Evolutionary conservation across 2,113 vertebrate species (phyloP), one percentile per base, ranked within the genome.

Genomic region (Oreochromis spilurus): DNA sequence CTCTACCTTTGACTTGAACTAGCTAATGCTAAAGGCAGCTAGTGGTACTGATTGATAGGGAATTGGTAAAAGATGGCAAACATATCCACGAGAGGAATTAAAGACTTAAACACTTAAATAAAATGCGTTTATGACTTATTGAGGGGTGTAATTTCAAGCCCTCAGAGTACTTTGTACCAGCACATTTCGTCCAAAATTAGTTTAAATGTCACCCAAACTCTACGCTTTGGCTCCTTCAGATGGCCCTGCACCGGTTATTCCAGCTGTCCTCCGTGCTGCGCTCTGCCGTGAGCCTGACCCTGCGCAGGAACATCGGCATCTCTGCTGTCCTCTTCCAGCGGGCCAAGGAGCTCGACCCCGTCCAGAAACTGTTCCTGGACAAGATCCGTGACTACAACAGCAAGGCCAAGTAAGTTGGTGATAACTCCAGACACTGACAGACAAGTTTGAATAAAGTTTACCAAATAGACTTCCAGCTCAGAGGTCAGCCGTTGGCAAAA

Each of bases 291-390:
- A 93, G 95, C 1, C 1, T 96, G 58, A 96, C 97, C 2, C 57
- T 98, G 78, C 96, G 93, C 84, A 97, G 99, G 90, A 99, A 99
- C 93, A 91, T 99, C 3, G 98, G 98, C n/a, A 77, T 98, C 16
- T 98, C 98, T 1, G 98, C 98, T 0, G 62, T 99, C 5, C 86
- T 94, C 8, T 97, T 99, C 87, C 98, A 97, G 90, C 96, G 95
- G 92, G 17, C 96, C 1, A 97, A 96, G 79, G 97, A 98, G 6
- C 95, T 99, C 2, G 99, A 99, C 91, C 98, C 99, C 0, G 83
- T 99, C 60, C 98, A 99, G 96, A 99, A 98, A 75, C 96, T 99
- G 26, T 99, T 99, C 72, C 48, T 99, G 92, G 99, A 99, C 93
- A 99, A 99, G 96, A 98, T 99, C 91, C 97, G 97, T 13, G 98